phyloP scores from a whole-genome alignment of 1,140 invertebrate genomes.

The Limonius californicus region DNA sequence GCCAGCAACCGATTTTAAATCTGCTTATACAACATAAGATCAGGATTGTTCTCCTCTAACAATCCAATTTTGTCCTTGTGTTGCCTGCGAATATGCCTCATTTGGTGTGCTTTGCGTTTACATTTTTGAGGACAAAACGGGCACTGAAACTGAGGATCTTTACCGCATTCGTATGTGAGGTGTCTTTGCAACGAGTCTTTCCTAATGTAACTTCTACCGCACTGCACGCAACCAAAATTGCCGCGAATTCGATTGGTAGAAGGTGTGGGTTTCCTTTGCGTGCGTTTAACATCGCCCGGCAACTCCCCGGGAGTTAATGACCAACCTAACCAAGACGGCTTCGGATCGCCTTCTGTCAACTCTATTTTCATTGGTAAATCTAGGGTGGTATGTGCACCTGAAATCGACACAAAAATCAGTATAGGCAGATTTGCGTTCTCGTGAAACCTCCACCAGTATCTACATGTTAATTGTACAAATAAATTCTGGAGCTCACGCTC shows the following conservation, averaged over 20 bases:
- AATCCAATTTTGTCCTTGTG: conserved; percentile 52
- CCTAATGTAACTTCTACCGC: conserved; percentile 62
- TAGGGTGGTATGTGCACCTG: background rate
- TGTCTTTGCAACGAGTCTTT: conserved; percentile 65
- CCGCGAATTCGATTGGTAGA: conserved; percentile 43
- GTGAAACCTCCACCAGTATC: too few species aligned
- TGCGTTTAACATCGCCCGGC: conserved; percentile 37
- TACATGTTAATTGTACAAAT: too few species aligned
- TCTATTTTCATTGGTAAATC: conserved; percentile 36
- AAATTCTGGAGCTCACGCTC: too few species aligned
- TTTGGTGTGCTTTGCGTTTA: conserved; percentile 57
- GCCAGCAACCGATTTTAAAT: too few species aligned
- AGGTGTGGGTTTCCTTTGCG: conserved; percentile 28
- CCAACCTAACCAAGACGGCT: background rate
- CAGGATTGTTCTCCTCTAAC: conserved; percentile 47
- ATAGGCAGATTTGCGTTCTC: too few species aligned
- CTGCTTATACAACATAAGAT: too few species aligned
- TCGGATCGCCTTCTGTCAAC: conserved; percentile 27
- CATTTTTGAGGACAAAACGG: conserved; percentile 67
- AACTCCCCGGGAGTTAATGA: too few species aligned
- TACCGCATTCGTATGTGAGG: conserved; percentile 62
- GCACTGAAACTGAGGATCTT: conserved; percentile 75
- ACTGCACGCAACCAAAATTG: conserved; percentile 55
- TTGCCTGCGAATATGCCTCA: conserved; percentile 56
- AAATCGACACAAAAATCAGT: too few species aligned